These are phyloP conservation scores for Neolamprologus brichardi DNA, from an alignment of 2,113 vertebrate species.

Conservation along the genomic window DNA sequence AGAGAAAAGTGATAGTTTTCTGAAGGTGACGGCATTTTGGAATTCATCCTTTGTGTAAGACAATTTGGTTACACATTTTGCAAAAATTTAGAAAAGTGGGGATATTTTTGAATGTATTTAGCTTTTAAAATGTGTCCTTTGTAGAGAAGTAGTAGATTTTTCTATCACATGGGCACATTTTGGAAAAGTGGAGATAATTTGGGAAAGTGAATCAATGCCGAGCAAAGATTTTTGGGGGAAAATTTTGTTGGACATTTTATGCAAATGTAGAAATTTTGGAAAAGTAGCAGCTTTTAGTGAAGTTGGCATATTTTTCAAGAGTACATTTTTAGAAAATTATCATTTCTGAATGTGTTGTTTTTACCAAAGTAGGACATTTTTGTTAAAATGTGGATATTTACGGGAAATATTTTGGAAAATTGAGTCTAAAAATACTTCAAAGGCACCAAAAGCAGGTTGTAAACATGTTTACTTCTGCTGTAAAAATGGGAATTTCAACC, in stretches of 20 bases:
- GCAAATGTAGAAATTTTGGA: background rate
- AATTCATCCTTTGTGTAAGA: background rate
- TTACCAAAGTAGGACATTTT: background rate
- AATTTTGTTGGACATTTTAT: background rate
- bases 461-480: background rate
- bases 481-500: background rate
- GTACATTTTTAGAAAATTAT: background rate
- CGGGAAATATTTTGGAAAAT: background rate
- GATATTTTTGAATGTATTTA: background rate
- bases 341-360: rapidly evolving
- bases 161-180: background rate
- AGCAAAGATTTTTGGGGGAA: rapidly evolving
- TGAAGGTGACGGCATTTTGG: background rate
- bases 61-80: background rate
- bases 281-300: background rate
- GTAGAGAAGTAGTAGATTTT: background rate
- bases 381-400: background rate
- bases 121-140: background rate
- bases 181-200: background rate
- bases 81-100: background rate
- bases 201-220: background rate
- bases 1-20: background rate
- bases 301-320: background rate
- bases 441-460: background rate
- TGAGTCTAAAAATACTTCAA: background rate